Percentiles rank a stretch among this genome's conserved stretches.
Conservation (phyloP, 2,797 vertebrate genomes). For the Siniperca obscura region DNA sequence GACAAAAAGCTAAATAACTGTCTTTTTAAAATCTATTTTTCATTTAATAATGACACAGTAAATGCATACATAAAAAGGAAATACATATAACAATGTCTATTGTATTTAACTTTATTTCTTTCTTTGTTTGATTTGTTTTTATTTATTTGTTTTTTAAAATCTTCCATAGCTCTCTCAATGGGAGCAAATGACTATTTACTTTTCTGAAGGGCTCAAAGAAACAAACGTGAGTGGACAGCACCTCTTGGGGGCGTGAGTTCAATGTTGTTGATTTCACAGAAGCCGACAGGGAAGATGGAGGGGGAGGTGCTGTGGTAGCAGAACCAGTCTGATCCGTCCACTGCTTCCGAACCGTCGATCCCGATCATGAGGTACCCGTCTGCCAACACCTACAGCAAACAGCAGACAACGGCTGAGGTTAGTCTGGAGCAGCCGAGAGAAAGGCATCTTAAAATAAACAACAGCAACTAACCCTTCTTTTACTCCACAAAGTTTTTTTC, state of each 20-base stretch:
- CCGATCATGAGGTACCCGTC: conserved; percentile 99
- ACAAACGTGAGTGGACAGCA: conserved; percentile 57
- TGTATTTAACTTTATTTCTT: not conserved
- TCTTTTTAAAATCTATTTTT: not conserved
- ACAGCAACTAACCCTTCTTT: not conserved
- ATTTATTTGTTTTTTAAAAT: not conserved
- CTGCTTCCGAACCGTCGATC: conserved; percentile 98
- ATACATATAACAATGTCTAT: not conserved
- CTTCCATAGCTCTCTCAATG: not conserved
- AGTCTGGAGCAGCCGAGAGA: not conserved
- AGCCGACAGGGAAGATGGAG: conserved; percentile 98
- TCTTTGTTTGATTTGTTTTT: not conserved
- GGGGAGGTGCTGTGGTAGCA: conserved; percentile 97
- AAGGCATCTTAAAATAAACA: not conserved
- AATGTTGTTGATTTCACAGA: conserved; percentile 99
- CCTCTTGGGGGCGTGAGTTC: conserved; percentile 98
- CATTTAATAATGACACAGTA: not conserved
- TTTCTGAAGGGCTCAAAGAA: not conserved
- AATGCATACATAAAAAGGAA: not conserved
- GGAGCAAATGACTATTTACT: not conserved
- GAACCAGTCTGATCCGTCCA: conserved; percentile 99
- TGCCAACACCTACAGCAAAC: conserved; percentile 89
- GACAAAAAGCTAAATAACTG: not conserved
- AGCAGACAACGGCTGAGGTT: not conserved
- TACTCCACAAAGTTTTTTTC: not conserved